Evolutionary conservation across 1,140 invertebrate genomes (phyloP), one percentile per base, ranked within the genome.

Genomic region (Druon quercuslanigerum): DNA sequence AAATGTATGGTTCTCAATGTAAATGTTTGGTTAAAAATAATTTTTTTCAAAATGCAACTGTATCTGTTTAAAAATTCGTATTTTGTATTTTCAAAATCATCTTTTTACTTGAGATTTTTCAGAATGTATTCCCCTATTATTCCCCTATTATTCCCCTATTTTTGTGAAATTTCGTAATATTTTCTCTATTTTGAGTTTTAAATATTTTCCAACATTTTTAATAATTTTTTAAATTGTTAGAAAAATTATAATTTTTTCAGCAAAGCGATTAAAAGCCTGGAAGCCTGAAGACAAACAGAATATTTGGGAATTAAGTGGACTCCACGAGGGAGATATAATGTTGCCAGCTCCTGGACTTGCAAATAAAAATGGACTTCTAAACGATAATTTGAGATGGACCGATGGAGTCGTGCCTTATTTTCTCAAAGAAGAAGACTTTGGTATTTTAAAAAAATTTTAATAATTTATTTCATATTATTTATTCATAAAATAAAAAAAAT

Each of bases 331-430:
- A 54, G 93, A 94, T 78, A 94, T 94, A 70, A 93, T 94, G 92
- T 60, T 91, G 5, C 83, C 92, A 78, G 73, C 75, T 0, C 87
- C 90, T 20, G 82, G 86, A 60, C 79, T 86, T 14, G 54, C 87
- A 3, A 51, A 75, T 2, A 90, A 93, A 76, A 95, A 95, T 77
- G 94, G 94, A 1, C 83, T 95, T 14, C 87, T 93, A 17, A 93
- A 95, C 81, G 92, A 91, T 17, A 91, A 92, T 4, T 91, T 91
- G 19, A 91, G 92, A 52, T 95, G 95, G 95, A 92, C 92, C 0
- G 91, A 92, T 71, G 95, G 94, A 51, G 91, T 94, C 66, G 92
- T 95, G 5, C 92, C 95, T 25, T 94, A 94, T 80, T 92, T 92
- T 54, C 95, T 95, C 20, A 91, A 93, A 57, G 91, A 92, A 20